Base-by-base conservation (phyloP, 23 tunicate genomes). In the Trididemnum nubilum region DNA sequence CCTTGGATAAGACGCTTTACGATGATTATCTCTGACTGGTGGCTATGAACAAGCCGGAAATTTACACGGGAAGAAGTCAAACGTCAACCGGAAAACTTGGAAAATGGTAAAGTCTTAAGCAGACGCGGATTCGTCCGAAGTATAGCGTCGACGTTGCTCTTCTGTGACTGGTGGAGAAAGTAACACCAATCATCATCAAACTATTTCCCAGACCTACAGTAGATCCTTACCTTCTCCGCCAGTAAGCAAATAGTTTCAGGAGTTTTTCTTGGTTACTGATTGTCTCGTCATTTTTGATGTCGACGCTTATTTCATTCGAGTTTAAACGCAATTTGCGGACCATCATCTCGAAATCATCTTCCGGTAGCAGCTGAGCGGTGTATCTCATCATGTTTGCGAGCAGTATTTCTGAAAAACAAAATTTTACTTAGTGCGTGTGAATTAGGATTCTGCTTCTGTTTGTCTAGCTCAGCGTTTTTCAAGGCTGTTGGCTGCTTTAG, bases 341-440 rank as follows among this genome's bases (percentile, higher is more conserved):
- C 38, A 67, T 3, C 7, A 30, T 30, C 31, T 67, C 38, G 38
- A 3, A 33, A 67, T 67, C 74, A 33, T 67, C 74, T 30, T 32
- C 38, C 38, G 74, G 74, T 7, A 37, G 33, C 7, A 30, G 31
- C 7, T 67, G 19, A 12, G 74, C 37, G 15, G n/a, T 38, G 22
- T 30, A 67, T 67, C 25, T 67, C 74, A 67, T 67, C 74, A 67
- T 67, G 5, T 67, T 67, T 31, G 33, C 38, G 19, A 67, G 74
- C 74, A 67, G 74, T 38, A 67, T 7, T 67, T 67, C 74, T 67
- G 33, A n/a, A n/a, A n/a, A n/a, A n/a, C n/a, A n/a, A n/a, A n/a
- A n/a, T n/a, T n/a, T n/a, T n/a, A n/a, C n/a, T n/a, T n/a, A n/a
- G n/a, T n/a, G n/a, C n/a, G n/a, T n/a, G n/a, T n/a, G n/a, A n/a